Conservation (phyloP, 2,888 invertebrate species). For the Auanema freiburgensis region DNA sequence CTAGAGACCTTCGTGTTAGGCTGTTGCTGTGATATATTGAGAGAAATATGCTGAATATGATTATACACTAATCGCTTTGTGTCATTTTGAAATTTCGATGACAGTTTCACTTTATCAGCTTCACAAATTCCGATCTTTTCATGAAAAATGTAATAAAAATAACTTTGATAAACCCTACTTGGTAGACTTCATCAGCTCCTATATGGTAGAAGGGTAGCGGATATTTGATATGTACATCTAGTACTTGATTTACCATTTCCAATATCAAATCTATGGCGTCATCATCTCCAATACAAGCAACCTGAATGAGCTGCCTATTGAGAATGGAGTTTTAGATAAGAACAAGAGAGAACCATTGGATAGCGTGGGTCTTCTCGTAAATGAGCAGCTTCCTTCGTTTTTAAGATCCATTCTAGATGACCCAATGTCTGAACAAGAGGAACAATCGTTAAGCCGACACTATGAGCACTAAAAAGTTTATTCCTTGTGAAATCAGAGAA, state of each 20-base stretch:
- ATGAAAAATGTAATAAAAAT: constrained; percentile 15
- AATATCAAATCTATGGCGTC: constrained; percentile 65
- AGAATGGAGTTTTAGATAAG: neutral
- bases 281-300: constrained; percentile 52
- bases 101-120: constrained; percentile 37
- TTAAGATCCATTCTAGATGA: constrained; percentile 80
- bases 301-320: constrained; percentile 16
- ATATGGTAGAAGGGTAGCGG: constrained; percentile 71
- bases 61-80: constrained; percentile 40
- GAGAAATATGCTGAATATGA: constrained; percentile 35
- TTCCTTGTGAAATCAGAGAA: constrained; percentile 25
- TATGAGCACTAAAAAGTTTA: constrained; percentile 65
- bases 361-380: constrained; percentile 64
- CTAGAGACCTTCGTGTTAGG: constrained; percentile 35
- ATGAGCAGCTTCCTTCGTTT: constrained; percentile 73
- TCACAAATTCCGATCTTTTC: constrained; percentile 45
- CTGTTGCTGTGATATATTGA: constrained; percentile 34
- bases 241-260: constrained; percentile 45
- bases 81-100: constrained; percentile 36
- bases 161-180: constrained; percentile 16
- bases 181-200: constrained; percentile 68
- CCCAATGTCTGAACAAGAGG: constrained; percentile 84
- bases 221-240: constrained; percentile 65
- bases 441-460: constrained; percentile 72
- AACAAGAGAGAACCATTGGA: constrained; percentile 27